phyloP scores from a whole-genome alignment of 2,797 vertebrate genomes.

The Coregonus suidteri region DNA sequence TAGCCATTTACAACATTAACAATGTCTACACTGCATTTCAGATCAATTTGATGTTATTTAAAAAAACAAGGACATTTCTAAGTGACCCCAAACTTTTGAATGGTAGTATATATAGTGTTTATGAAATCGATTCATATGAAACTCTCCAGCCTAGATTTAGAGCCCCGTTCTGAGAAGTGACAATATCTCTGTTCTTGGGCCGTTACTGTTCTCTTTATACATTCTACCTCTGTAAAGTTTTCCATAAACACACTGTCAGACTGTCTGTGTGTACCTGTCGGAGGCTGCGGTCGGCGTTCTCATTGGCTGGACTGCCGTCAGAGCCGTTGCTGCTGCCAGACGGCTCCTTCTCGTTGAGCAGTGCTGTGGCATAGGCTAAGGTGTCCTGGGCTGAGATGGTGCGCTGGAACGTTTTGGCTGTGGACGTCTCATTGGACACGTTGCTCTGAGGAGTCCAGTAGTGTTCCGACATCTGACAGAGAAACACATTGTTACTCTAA shows the following conservation, averaged over 20 bases:
- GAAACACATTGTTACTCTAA: conserved; percentile 15
- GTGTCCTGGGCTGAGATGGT: conserved; percentile 99
- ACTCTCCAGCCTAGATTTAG: not conserved
- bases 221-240: not conserved
- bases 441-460: conserved; percentile 99
- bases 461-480: conserved; percentile 95
- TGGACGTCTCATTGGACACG: conserved; percentile 97
- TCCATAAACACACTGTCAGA: not conserved
- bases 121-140: not conserved
- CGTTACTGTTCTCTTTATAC: no score
- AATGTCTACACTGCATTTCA: no score
- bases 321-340: conserved; percentile 98
- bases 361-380: conserved; percentile 92
- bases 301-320: conserved; percentile 95
- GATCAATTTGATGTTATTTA: no score
- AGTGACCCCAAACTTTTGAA: no score
- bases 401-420: conserved; percentile 98
- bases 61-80: no score
- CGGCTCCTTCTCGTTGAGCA: conserved; percentile 97
- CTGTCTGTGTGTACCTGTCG: conserved; percentile 82
- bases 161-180: not conserved
- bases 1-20: no score
- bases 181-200: no score
- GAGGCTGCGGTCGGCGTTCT: conserved; percentile 89
- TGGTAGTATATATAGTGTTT: no score